phyloP scores from a whole-genome alignment of 1,140 invertebrate species.

The Drosophila orena region DNA sequence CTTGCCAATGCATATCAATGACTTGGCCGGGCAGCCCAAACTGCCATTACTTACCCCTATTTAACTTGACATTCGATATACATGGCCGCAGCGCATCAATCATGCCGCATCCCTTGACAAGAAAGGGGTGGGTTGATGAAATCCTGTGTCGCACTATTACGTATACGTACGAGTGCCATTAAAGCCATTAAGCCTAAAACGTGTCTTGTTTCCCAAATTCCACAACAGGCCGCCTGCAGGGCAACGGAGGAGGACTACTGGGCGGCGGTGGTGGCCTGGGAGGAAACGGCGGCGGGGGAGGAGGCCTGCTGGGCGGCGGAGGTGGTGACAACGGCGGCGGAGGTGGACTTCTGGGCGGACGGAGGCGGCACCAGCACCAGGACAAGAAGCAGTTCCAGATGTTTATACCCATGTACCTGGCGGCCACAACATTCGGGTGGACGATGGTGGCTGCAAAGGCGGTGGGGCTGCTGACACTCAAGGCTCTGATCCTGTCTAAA shows the following conservation, averaged over 20 bases:
- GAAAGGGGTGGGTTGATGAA: constrained; percentile 33
- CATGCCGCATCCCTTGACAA: constrained; percentile 44
- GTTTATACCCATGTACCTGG: constrained; percentile 87
- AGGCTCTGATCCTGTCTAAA: constrained; percentile 88
- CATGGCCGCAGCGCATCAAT: constrained; percentile 55
- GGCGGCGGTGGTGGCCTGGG: constrained; percentile 43
- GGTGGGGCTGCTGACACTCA: constrained; percentile 87
- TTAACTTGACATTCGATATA: constrained; percentile 58
- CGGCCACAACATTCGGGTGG: constrained; percentile 87
- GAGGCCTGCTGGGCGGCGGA: constrained; percentile 42
- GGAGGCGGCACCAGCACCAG: constrained; percentile 54
- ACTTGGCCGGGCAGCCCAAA: constrained; percentile 10
- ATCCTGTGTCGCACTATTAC: constrained; percentile 15
- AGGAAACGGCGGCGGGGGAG: constrained; percentile 30
- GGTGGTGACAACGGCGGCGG: constrained; percentile 69
- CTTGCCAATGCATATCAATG: constrained; percentile 34
- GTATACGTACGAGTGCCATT: constrained; percentile 51
- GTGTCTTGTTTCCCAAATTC: constrained; percentile 61
- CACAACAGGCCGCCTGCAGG: constrained; percentile 62
- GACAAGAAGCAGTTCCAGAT: constrained; percentile 87
- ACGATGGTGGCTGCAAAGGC: constrained; percentile 86
- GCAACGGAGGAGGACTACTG: constrained; percentile 49
- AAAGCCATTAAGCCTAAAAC: constrained; percentile 67
- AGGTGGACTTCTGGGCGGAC: constrained; percentile 82
- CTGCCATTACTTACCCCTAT: constrained; percentile 65